Evolutionary conservation across 2,888 invertebrate genomes (phyloP).

Genomic region (Athetis lepigone): DNA sequence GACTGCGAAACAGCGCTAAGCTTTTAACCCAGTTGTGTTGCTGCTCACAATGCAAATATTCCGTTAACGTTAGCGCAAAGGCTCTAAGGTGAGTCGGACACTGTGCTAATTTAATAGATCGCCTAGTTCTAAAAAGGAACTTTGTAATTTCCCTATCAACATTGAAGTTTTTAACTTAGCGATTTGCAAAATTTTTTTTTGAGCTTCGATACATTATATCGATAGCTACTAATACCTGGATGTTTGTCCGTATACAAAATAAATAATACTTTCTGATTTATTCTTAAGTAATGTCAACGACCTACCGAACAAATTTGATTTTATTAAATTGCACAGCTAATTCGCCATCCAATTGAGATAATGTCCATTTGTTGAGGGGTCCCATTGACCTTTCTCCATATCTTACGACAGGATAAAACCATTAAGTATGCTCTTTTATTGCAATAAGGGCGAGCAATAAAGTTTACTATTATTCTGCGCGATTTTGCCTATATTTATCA

Average conservation of each 20-base stretch:
- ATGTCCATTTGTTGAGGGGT: constrained; percentile 37
- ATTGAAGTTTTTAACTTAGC: constrained; percentile 63
- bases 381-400: constrained; percentile 60
- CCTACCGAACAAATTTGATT: constrained; percentile 5
- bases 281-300: constrained; percentile 7
- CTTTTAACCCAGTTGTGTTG: constrained; percentile 82
- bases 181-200: constrained; percentile 54
- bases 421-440: constrained; percentile 66
- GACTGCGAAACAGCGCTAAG: constrained; percentile 76
- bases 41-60: constrained; percentile 77
- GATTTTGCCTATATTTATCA: constrained; percentile 62
- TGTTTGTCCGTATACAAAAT: constrained; percentile 41
- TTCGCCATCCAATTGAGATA: constrained; percentile 30
- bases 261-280: constrained; percentile 10
- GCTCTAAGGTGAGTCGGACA: constrained; percentile 67
- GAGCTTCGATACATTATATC: constrained; percentile 26
- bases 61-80: constrained; percentile 73
- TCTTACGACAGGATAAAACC: constrained; percentile 66
- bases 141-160: constrained; percentile 46
- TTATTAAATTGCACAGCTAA: neutral
- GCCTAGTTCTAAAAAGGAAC: constrained; percentile 38
- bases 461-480: constrained; percentile 33
- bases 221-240: constrained; percentile 47
- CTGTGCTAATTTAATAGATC: constrained; percentile 62
- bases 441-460: constrained; percentile 34